These are phyloP conservation scores for Actinernus sp. DNA, from an alignment of 92 coral and sea anemone species.

Conservation along the genomic window DNA sequence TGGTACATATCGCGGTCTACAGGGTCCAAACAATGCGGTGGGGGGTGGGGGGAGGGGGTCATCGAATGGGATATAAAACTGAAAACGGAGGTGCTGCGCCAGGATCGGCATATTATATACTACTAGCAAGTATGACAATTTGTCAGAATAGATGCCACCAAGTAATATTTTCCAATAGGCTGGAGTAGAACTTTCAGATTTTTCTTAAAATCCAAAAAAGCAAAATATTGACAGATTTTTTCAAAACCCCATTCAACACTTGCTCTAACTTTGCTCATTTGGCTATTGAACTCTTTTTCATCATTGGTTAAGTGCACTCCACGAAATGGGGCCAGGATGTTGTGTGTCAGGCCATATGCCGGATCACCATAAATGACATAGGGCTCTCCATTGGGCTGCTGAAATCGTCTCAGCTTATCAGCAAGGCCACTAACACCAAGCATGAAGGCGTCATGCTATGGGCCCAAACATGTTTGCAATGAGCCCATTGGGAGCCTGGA, in stretches of 20 bases:
- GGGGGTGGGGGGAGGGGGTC: too few relatives aligned
- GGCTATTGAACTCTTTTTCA: constrained; percentile 51
- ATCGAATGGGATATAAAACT: too few relatives aligned
- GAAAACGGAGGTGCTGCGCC: too few relatives aligned
- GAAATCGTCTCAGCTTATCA: constrained; percentile 38
- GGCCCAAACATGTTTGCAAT: constrained; percentile 76
- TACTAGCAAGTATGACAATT: constrained; percentile 58
- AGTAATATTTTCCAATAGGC: constrained; percentile 69
- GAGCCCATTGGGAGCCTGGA: too few relatives aligned
- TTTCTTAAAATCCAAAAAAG: constrained; percentile 72
- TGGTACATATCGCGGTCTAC: too few relatives aligned
- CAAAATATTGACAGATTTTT: constrained; percentile 60
- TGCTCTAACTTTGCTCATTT: constrained; percentile 80
- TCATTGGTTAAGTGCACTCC: constrained; percentile 56
- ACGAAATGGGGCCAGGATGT: constrained; percentile 68
- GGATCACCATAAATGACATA: too few relatives aligned
- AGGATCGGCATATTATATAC: too few relatives aligned
- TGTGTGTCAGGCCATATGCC: constrained; percentile 67
- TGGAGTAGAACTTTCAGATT: too few relatives aligned
- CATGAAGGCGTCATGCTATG: constrained; percentile 84
- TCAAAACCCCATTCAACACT: constrained; percentile 90
- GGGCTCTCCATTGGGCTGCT: constrained; percentile 71
- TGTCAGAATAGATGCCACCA: constrained; percentile 43
- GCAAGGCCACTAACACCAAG: constrained; percentile 65
- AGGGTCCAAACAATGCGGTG: too few relatives aligned